Evolutionary conservation across 2,888 invertebrate species (phyloP), one percentile per base, ranked within the genome.

Genomic region (Xylota segnis): DNA sequence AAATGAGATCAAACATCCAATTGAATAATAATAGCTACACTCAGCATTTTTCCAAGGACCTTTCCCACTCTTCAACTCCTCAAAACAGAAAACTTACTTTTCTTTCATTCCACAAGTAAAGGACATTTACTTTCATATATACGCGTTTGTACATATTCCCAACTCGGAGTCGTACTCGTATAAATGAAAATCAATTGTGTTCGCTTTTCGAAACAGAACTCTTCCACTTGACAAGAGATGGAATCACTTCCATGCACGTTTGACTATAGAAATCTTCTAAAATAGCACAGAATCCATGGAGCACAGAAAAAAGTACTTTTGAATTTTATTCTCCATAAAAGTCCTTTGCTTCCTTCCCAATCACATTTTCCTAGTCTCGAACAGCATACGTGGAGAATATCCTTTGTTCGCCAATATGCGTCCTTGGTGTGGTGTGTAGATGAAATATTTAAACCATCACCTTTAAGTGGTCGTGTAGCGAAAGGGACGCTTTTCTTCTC

Each of bases 1-100:
- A 82, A 86, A 86, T 82, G 76, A 86, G 72, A 86, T 82, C 82
- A 82, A 86, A 82, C 81, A 86, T 82, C 32, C 76, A 86, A 86
- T 86, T 82, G 71, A 86, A 86, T 68, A 82, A 71, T 75, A 75
- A 86, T 50, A 61, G 61, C 84, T 61, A 47, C 50, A 74, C 82
- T 86, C 86, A 86, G 86, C 82, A 82, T 63, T 86, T 82, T 74
- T 56, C 68, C 34, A 78, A 81, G 71, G 76, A 71, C 71, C 71
- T 75, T 65, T 71, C 45, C 61, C 61, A 37, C 59, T 58, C 61
- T 63, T 74, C 50, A 74, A 52, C 47, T 34, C 27, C 50, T 23
- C 61, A 66, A 47, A n/a, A 54, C 63, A 79, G 23, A 58, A 75
- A 84, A 76, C 76, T 66, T 56, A 58, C 58, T 37, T 66, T 16